Base-by-base conservation (phyloP, 2,888 invertebrate genomes). In the Anticlea derivata region DNA sequence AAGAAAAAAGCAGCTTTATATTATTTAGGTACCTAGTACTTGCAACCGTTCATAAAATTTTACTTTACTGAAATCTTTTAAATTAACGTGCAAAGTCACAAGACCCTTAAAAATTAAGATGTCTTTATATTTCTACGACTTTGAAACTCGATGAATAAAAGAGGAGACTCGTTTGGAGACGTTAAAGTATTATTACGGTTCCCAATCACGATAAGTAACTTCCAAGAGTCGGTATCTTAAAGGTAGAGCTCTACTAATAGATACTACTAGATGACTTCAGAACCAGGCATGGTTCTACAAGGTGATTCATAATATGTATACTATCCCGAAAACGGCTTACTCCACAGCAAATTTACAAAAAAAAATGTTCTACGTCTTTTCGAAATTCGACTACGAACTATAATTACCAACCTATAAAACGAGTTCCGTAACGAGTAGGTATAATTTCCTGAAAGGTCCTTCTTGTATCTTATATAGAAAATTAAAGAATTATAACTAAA, bases 141-240 rank as follows among this genome's bases (percentile, higher is more conserved):
- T 61, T 52, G 27, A 47, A 61, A 61, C 57, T 59, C 53, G 48
- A 59, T 58, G 55, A 58, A 61, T 59, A 59, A 57, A 55, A 51
- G 43, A 59, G 48, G 26, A 57, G 57, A 53, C 49, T 53, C 54
- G 56, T 56, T 56, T 52, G 44, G 26, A 57, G 59, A 55, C 41
- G 46, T 48, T 43, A 39, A 49, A 48, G 41, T 47, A 49, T 55
- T 59, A 53, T 55, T 51, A 57, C 49, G 49, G 50, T 52, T 41
- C 30, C 46, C 55, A 56, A 57, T 61, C 50, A 58, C 46, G 56
- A 60, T 60, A 60, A 60, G 54, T 50, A 56, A 38, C 37, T 44
- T 44, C 38, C 23, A 29, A 40, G 44, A 47, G 24, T 23, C 8
- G 33, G 38, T 29, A 37, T 30, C 10, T 34, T 33, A 4, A 33